Evolutionary conservation across 2,797 vertebrate genomes (phyloP).

Genomic region (Ctenopoma multispine): DNA sequence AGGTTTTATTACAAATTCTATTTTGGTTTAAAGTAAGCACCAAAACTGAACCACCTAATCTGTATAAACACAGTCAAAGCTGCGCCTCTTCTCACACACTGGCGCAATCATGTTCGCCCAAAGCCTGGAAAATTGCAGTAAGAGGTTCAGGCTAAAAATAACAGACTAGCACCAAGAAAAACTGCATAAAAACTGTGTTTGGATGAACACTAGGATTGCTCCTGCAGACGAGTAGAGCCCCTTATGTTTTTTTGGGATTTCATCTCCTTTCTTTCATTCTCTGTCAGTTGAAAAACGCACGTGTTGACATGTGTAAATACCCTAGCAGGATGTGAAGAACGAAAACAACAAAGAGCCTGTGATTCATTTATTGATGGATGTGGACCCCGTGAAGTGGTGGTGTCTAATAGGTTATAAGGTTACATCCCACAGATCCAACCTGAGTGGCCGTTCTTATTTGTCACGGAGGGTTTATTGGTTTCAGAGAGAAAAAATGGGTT

Average conservation of each 20-base stretch:
- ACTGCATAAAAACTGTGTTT: no score
- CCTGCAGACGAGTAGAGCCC: no score
- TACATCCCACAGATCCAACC: neutral
- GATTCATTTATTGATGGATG: constrained; percentile 3
- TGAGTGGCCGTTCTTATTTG: neutral
- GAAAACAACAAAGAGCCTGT: neutral
- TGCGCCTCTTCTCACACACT: no score
- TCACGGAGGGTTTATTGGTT: constrained; percentile 3
- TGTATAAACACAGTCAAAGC: no score
- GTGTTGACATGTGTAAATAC: neutral
- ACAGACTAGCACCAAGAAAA: no score
- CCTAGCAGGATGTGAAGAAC: neutral
- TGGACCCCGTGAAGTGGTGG: neutral
- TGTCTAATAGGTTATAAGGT: neutral
- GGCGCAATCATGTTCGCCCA: no score
- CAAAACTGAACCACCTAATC: no score
- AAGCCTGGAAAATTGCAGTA: no score
- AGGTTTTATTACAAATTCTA: no score
- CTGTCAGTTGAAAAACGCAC: neutral
- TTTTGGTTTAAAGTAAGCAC: no score
- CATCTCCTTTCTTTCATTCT: constrained; percentile 7
- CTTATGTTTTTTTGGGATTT: neutral
- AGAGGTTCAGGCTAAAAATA: no score
- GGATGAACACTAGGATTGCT: no score
- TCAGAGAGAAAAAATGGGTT: neutral